Percentiles rank a stretch among this genome's conserved stretches.
These are phyloP conservation scores for Melitaea cinxia DNA, from an alignment of 1,140 invertebrate species.

Conservation along the genomic window DNA sequence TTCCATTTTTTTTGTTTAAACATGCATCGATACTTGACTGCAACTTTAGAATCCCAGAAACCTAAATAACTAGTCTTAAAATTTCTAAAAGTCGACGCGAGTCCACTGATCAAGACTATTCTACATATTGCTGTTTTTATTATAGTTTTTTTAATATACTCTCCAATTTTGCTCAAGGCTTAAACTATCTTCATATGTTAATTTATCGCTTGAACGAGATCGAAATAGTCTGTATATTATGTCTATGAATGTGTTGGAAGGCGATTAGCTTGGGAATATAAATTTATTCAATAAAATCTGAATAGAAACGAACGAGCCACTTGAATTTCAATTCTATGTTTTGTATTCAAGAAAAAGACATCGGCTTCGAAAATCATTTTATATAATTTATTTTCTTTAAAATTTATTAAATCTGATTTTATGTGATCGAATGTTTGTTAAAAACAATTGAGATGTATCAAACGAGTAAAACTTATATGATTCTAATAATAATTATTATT, in stretches of 20 bases:
- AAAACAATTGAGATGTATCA: no score
- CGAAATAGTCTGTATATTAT: neutral
- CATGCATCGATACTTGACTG: no score
- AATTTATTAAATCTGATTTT: neutral
- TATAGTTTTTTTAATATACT: no score
- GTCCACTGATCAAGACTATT: no score
- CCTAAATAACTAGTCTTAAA: no score
- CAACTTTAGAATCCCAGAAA: no score
- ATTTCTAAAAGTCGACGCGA: no score
- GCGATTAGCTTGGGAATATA: conserved; percentile 9
- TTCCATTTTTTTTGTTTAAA: no score
- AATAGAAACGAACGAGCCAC: conserved; percentile 8
- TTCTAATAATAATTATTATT: neutral
- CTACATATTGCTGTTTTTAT: no score
- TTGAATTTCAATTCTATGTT: conserved; percentile 9
- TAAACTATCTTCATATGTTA: conserved; percentile 10
- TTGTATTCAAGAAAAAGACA: conserved; percentile 10
- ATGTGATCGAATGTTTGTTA: neutral
- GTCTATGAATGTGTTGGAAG: conserved; percentile 11
- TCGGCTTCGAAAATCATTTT: conserved; percentile 7
- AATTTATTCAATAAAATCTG: conserved; percentile 13
- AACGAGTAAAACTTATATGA: no score
- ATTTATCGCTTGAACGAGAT: conserved; percentile 1
- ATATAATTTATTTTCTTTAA: neutral
- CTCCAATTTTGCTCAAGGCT: neutral